phyloP scores from a whole-genome alignment of 1,140 invertebrate species.

The Theocolax elegans region DNA sequence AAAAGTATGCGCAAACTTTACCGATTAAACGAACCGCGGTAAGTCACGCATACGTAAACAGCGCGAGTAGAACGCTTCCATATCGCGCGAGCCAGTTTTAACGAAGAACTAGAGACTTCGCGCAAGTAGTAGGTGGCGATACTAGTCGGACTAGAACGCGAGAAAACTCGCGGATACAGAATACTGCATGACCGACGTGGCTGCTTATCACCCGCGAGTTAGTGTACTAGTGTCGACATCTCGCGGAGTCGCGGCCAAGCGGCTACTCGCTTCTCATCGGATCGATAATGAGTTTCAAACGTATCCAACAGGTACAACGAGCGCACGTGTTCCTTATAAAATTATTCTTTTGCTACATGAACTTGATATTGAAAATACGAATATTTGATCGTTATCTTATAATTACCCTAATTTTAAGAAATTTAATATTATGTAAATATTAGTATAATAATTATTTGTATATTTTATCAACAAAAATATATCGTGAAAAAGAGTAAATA shows the following conservation, averaged over 20 bases:
- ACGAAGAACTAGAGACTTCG: no score
- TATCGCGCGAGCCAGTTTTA: slow-evolving; percentile 59
- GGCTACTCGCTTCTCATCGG: background rate
- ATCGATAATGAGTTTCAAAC: slow-evolving; percentile 12
- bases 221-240: slow-evolving; percentile 50
- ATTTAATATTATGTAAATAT: no score
- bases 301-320: slow-evolving; percentile 48
- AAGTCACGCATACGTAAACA: background rate
- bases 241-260: slow-evolving; percentile 26
- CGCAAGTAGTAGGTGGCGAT: slow-evolving; percentile 58
- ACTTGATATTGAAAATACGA: no score
- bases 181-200: slow-evolving; percentile 13
- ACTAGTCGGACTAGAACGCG: slow-evolving; percentile 48
- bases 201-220: background rate
- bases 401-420: no score
- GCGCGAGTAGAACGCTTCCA: slow-evolving; percentile 55
- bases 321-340: slow-evolving; percentile 27
- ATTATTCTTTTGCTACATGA: no score
- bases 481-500: no score
- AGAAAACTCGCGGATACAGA: background rate
- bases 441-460: no score
- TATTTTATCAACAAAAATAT: no score
- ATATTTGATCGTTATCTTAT: no score
- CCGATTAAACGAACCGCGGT: no score
- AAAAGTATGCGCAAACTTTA: no score